Evolutionary conservation across 2,113 vertebrate species (phyloP), one percentile per base, ranked within the genome.

Genomic region (Thinocorus orbignyianus): DNA sequence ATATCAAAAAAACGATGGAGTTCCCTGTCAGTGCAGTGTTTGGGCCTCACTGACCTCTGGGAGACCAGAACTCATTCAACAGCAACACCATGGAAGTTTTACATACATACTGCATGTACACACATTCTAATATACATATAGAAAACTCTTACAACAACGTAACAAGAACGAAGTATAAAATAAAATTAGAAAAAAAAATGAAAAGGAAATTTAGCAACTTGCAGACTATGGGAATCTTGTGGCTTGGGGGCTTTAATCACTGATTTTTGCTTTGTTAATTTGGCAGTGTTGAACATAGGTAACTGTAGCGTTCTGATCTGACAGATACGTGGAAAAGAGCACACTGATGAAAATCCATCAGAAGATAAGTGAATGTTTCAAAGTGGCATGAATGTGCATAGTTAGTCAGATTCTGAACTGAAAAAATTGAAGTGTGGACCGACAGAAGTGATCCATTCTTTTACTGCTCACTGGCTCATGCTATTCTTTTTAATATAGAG

Each of bases 191-290:
- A 51, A 37, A 26, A 28, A n/a, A 44, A 23, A 25, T 25, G 28
- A 30, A 23, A 49, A 5, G 25, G 48, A n/a, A 90, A 77, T 77
- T 2, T 61, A 68, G 60, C 65, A 74, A 48, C 16, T 88, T 86
- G 88, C 82, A 66, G 71, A 18, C 49, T 66, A 0, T 28, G 26
- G 71, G 14, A 65, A 10, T 68, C 89, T n/a, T 35, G 90, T 81
- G 80, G 69, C 51, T 81, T 64, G 83, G 79, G 66, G 48, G 79
- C 85, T 94, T 80, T 54, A 87, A 42, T 80, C 2, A 66, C 35
- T 69, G 76, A 73, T 90, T 92, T 91, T 73, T 90, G 60, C 77
- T 72, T 70, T 66, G 72, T 73, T 93, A 92, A 92, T 94, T 88
- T 83, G 68, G 37, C 90, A 46, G 39, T 39, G 68, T 35, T 73